These are phyloP conservation scores for Henicopernis longicauda DNA, from an alignment of 2,113 vertebrate species.

Conservation along the genomic window DNA sequence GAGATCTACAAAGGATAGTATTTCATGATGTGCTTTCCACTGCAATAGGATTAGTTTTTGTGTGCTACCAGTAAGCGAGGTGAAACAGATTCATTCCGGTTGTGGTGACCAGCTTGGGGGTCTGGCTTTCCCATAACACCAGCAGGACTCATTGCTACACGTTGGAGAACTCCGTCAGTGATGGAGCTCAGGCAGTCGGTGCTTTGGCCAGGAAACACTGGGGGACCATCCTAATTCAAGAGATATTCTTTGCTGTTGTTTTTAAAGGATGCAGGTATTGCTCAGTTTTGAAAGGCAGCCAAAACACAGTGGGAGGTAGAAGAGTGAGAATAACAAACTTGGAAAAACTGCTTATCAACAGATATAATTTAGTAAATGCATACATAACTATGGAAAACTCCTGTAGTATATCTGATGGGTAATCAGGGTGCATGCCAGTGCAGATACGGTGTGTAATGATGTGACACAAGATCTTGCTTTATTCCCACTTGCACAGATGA, in stretches of 20 bases:
- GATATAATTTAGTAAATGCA: background rate
- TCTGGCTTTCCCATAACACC: background rate
- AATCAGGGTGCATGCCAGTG: background rate
- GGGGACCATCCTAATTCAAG: background rate
- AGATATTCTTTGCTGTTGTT: background rate
- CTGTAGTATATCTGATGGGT: background rate
- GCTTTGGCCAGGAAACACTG: background rate
- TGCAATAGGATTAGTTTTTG: background rate
- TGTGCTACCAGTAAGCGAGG: background rate
- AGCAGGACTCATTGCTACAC: fast-evolving
- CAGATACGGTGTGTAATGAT: too few relatives aligned
- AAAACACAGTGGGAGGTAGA: background rate
- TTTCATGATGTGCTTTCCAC: background rate
- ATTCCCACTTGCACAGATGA: background rate
- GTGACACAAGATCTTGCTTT: background rate
- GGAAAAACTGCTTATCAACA: background rate
- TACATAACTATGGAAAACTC: background rate
- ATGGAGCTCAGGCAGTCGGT: background rate
- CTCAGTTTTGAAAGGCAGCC: background rate
- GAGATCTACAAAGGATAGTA: background rate
- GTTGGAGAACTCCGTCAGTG: background rate
- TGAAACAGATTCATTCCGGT: background rate
- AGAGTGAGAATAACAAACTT: background rate
- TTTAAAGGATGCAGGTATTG: background rate
- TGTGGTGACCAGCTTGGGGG: too few relatives aligned